Evolutionary conservation across 1,140 invertebrate species (phyloP).

Genomic region (Lucilia sericata): DNA sequence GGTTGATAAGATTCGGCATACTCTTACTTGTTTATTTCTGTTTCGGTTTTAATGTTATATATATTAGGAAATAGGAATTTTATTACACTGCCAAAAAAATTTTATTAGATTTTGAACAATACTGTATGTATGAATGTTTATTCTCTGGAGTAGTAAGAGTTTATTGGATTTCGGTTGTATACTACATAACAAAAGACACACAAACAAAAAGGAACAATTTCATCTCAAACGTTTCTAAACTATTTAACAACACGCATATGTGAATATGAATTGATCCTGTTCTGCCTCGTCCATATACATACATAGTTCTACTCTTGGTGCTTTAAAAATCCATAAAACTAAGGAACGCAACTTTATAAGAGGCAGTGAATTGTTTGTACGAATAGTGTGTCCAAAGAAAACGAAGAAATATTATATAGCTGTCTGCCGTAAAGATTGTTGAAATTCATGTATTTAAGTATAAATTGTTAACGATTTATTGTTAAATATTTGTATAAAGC

Average conservation of each 20-base stretch:
- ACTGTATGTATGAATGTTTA: background rate
- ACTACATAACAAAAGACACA: too few species aligned
- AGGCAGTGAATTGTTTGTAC: background rate
- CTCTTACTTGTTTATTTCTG: too few species aligned
- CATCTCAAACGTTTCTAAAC: constrained; percentile 8
- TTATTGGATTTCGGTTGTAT: background rate
- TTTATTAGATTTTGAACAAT: too few species aligned
- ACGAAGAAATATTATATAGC: background rate
- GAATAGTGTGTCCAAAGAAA: too few species aligned
- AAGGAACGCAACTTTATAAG: background rate
- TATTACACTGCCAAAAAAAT: too few species aligned
- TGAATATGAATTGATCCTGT: background rate
- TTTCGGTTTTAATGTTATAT: too few species aligned
- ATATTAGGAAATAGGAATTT: too few species aligned
- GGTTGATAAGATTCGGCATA: too few species aligned
- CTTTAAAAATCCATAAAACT: too few species aligned
- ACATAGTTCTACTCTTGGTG: too few species aligned
- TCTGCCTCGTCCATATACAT: background rate
- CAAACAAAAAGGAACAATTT: background rate
- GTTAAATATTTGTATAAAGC: constrained; percentile 16
- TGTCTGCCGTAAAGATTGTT: background rate
- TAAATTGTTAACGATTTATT: constrained; percentile 30
- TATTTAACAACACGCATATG: constrained; percentile 25
- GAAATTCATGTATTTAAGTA: background rate
- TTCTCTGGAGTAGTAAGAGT: background rate